Conservation (phyloP, 1,140 invertebrate species). For the Latrodectus geometricus region DNA sequence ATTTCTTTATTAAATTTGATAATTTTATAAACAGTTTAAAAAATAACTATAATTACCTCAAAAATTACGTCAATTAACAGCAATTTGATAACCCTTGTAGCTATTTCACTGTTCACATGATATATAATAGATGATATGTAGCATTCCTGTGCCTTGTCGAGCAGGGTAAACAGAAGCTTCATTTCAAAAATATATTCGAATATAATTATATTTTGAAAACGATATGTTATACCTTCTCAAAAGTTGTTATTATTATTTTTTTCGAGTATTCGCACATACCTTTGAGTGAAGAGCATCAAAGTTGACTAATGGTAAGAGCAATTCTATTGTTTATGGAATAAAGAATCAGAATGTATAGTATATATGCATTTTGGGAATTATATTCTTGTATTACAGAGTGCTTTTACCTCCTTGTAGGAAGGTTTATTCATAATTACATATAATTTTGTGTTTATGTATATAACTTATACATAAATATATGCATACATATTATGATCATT, state of each 20-base stretch:
- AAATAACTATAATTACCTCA: neutral
- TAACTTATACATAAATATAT: conserved; percentile 18
- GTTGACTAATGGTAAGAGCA: conserved; percentile 19
- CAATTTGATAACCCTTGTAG: conserved; percentile 31
- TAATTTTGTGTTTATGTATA: conserved; percentile 19
- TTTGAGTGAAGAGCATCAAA: conserved; percentile 27
- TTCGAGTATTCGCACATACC: conserved; percentile 61
- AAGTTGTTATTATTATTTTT: conserved; percentile 3
- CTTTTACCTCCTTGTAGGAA: neutral
- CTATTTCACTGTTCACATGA: conserved; percentile 4
- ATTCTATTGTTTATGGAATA: conserved; percentile 30
- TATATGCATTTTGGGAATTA: conserved; percentile 5
- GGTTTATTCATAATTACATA: conserved; percentile 7
- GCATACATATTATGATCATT: conserved; percentile 16
- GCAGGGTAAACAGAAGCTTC: conserved; percentile 22
- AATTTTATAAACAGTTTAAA: neutral
- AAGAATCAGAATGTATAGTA: conserved; percentile 1
- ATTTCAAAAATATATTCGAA: conserved; percentile 57
- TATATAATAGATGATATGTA: conserved; percentile 58
- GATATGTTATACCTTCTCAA: conserved; percentile 40
- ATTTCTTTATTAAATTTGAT: neutral
- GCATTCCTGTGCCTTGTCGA: conserved; percentile 54
- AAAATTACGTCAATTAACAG: neutral
- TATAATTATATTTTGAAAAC: conserved; percentile 46
- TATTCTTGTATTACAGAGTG: conserved; percentile 11